Base-by-base conservation (phyloP, 2,888 invertebrate genomes). In the Pollenia amentaria region DNA sequence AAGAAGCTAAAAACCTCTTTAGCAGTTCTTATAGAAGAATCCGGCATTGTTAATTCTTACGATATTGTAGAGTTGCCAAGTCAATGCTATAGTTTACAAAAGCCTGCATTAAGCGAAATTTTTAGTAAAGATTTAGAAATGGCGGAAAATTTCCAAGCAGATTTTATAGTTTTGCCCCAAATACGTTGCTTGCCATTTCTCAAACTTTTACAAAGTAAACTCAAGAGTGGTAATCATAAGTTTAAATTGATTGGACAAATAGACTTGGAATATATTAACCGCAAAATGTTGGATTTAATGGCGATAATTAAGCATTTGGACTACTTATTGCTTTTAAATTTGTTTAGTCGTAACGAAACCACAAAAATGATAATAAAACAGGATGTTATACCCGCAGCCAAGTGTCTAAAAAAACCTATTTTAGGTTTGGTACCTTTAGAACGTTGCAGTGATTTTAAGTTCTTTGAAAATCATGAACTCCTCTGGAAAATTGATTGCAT, bases 371-470 rank as follows among this genome's bases (percentile, higher is more conserved):
- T 89, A 42, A 89, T 92, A 12, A 89, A 89, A 84, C 90, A 89
- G 16, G 90, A 92, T 83, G 89, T 92, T 0, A 88, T 92, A 69
- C 90, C 92, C 0, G 88, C 91, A 21, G 89, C 90, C 1, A 90
- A 90, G 1, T 90, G 90, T 62, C 89, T 91, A 12, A 90, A 90
- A 46, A 92, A 91, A 67, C 90, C 93, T 0, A 88, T 93, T 1
- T 90, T 93, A 65, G 93, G 91, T 29, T 90, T 91, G 3, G 90
- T 93, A 9, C 93, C 93, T 0, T 77, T 93, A 44, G 90, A 91
- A 79, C 90, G 89, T 7, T 92, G 92, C 80, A 91, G 90, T 48
- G 93, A 93, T 70, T 93, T 92, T n/a, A 91, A 90, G 62, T 89
- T 89, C 0, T 90, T 91, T n/a, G 91, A 93, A 87, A 88, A 91